phyloP scores from a whole-genome alignment of 2,888 invertebrate species.

The Liodrosophila aerea region DNA sequence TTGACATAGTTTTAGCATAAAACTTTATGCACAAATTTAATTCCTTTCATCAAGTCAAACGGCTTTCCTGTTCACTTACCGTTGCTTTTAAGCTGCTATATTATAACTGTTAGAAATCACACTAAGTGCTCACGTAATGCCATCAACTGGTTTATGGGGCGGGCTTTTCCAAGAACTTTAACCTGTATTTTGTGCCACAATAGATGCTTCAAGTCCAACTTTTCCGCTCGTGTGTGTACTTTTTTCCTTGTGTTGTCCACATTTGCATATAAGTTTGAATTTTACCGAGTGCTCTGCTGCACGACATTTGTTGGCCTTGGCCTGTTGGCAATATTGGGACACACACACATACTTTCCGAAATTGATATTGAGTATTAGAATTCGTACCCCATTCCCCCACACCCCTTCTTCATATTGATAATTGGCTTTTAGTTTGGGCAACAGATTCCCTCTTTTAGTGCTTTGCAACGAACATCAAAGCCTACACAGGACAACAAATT shows the following conservation, averaged over 20 bases:
- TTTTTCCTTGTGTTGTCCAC: slow-evolving; percentile 1
- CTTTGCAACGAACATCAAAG: slow-evolving; percentile 14
- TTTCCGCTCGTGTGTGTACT: slow-evolving; percentile 13
- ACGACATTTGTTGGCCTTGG: slow-evolving; percentile 38
- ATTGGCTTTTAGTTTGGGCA: slow-evolving; percentile 51
- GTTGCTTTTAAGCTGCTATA: not conserved
- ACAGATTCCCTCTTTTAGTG: slow-evolving; percentile 17
- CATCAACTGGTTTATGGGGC: slow-evolving; percentile 1
- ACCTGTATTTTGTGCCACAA: slow-evolving; percentile 9
- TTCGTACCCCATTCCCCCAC: not conserved
- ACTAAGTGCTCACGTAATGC: slow-evolving; percentile 20
- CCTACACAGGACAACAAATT: slow-evolving; percentile 48
- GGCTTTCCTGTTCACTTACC: not conserved
- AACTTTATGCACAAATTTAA: no score
- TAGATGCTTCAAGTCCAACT: slow-evolving; percentile 14
- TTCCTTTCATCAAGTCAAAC: not conserved
- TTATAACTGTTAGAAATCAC: not conserved
- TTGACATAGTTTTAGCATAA: no score
- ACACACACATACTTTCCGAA: slow-evolving; percentile 23
- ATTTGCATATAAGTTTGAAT: slow-evolving; percentile 35
- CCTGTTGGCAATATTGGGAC: slow-evolving; percentile 23
- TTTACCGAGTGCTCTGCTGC: slow-evolving; percentile 17
- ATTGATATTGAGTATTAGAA: slow-evolving; percentile 45
- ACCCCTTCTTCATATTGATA: slow-evolving; percentile 29
- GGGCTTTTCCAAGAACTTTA: slow-evolving; percentile 4